phyloP scores from a whole-genome alignment of 1,140 invertebrate genomes.

The Ips typographus region DNA sequence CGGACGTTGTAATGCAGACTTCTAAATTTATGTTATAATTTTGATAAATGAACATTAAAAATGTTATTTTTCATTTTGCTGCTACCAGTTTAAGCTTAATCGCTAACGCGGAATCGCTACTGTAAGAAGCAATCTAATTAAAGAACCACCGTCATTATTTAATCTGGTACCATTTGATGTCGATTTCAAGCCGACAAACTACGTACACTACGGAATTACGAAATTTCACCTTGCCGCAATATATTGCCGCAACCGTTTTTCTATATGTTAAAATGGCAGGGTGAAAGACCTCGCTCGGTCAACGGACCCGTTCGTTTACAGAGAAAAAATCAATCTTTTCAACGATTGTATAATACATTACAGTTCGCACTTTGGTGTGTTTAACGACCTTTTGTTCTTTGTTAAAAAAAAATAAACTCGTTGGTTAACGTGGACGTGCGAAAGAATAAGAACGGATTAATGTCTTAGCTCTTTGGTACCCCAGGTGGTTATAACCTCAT shows the following conservation, averaged over 20 bases:
- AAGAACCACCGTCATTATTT: background rate
- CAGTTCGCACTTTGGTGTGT: background rate
- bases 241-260: slow-evolving; percentile 16
- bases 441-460: too few species aligned
- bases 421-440: too few species aligned
- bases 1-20: too few species aligned
- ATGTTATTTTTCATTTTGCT: too few species aligned
- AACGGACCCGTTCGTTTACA: slow-evolving; percentile 7
- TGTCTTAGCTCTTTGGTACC: too few species aligned
- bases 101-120: background rate
- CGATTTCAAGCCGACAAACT: background rate
- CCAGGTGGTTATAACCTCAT: too few species aligned
- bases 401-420: background rate
- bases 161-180: slow-evolving; percentile 5
- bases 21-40: too few species aligned
- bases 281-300: slow-evolving; percentile 20
- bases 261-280: slow-evolving; percentile 19
- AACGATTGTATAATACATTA: background rate
- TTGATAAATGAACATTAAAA: too few species aligned
- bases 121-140: background rate
- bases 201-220: background rate
- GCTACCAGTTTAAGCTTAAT: too few species aligned
- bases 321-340: slow-evolving; percentile 14
- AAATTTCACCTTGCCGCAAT: slow-evolving; percentile 17
- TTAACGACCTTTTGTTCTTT: background rate